Base-by-base conservation (phyloP, 2,113 vertebrate species). In the Malurus alboscapulatus region DNA sequence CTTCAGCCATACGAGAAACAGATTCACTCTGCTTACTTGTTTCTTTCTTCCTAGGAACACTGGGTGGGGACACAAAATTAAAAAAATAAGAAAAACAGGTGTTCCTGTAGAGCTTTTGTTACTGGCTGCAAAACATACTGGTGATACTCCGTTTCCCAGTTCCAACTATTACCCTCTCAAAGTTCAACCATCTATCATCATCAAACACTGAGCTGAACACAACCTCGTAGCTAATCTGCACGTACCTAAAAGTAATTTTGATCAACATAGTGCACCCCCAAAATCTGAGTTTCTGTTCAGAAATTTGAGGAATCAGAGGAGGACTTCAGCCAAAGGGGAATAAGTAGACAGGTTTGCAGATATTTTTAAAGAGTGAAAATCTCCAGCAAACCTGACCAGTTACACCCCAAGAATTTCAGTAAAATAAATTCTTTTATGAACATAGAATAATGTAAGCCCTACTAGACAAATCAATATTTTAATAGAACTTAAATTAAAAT, bases 31-130 rank as follows among this genome's bases (percentile, higher is more conserved):
- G 36, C 77, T 82, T 73, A 38, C 55, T 88, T 71, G 61, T 89
- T 94, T 89, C 83, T 95, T 75, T 68, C 42, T 50, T 83, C 80
- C 14, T 45, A 84, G 71, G 69, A 87, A 88, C 44, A 81, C 40
- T 90, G 82, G 90, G 93, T 94, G 89, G 78, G 62, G 84, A 79
- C 50, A 79, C 51, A 93, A 48, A 87, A 87, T 22, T 38, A 5
- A 73, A 86, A 84, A 84, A 84, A 78, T 32, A 93, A 63, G 55
- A 92, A 93, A 96, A 95, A 55, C 83, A 95, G 92, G 90, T 95
- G 87, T 84, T 91, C 61, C 82, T 69, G 22, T 69, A 65, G 40
- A 53, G 79, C 48, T 94, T 85, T 92, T 89, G 68, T 65, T 92
- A 45, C n/a, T 67, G 17, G 3, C 40, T 92, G 53, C 62, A 92